Conservation (phyloP, 2,113 vertebrate species). For the Ovibos moschatus region DNA sequence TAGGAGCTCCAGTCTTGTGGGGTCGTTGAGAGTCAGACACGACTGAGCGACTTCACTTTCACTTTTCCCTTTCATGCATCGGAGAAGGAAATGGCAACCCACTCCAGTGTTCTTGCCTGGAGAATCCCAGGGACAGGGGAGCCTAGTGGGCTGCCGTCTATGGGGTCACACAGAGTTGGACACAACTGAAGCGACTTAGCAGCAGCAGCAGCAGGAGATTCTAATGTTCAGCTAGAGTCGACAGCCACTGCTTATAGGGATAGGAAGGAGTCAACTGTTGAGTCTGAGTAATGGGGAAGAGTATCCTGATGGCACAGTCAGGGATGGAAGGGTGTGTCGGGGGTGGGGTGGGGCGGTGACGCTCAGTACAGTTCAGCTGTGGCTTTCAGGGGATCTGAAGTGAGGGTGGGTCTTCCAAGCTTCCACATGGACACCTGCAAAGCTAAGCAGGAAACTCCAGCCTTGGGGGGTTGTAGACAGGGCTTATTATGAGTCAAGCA, state of each 20-base stretch:
- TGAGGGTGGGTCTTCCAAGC: too few relatives aligned
- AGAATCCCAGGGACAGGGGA: too few relatives aligned
- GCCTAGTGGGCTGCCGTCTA: too few relatives aligned
- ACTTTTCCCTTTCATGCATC: too few relatives aligned
- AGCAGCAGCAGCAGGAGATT: neutral
- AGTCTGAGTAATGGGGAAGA: neutral
- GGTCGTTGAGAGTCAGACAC: too few relatives aligned
- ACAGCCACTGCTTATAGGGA: neutral
- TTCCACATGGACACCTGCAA: neutral
- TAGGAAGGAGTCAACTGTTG: neutral
- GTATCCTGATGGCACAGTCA: neutral
- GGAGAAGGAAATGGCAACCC: too few relatives aligned
- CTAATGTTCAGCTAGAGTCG: neutral
- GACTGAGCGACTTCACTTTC: too few relatives aligned
- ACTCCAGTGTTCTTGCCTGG: too few relatives aligned
- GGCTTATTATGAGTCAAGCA: fast-evolving
- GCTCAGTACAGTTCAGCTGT: neutral
- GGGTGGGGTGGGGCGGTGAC: neutral
- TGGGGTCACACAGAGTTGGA: too few relatives aligned
- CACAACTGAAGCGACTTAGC: too few relatives aligned
- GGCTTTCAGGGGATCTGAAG: neutral
- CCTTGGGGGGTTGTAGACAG: neutral
- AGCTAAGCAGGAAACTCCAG: neutral
- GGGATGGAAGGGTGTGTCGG: neutral
- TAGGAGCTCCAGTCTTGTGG: neutral